These are phyloP conservation scores for Cheilosia scutellata DNA, from an alignment of 2,888 invertebrate genomes.

Conservation along the genomic window DNA sequence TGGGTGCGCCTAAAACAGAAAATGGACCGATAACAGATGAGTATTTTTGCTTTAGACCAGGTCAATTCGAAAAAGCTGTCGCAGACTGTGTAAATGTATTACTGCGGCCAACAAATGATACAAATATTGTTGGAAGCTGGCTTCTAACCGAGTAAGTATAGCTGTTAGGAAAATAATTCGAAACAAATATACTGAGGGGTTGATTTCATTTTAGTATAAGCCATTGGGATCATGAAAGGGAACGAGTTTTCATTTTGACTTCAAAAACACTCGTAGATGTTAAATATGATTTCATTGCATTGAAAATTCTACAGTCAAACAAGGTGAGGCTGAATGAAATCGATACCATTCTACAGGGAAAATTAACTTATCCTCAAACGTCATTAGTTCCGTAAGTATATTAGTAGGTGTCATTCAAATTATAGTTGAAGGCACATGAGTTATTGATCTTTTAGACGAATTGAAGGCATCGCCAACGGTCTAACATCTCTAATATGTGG, in stretches of 20 bases:
- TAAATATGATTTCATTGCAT: conserved; percentile 94
- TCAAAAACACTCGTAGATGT: conserved; percentile 89
- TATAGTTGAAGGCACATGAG: not conserved
- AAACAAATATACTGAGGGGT: not conserved
- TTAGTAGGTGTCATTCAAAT: not conserved
- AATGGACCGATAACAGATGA: conserved; percentile 47
- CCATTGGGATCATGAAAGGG: conserved; percentile 94
- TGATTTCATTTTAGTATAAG: conserved; percentile 88
- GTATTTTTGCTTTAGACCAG: conserved; percentile 90
- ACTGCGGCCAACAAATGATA: conserved; percentile 88
- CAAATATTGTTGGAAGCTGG: conserved; percentile 90
- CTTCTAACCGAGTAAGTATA: conserved; percentile 91
- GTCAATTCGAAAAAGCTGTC: conserved; percentile 89
- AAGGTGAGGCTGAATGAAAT: conserved; percentile 88
- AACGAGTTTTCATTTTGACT: conserved; percentile 90
- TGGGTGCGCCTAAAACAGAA: conserved; percentile 83
- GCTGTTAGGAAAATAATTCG: not conserved
- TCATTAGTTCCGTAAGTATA: conserved; percentile 93
- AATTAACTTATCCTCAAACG: conserved; percentile 91
- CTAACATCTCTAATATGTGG: conserved; percentile 75
- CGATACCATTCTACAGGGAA: conserved; percentile 90
- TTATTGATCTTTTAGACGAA: conserved; percentile 63
- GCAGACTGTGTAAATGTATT: conserved; percentile 88
- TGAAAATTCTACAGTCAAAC: conserved; percentile 89
- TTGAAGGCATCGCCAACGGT: conserved; percentile 78